These are phyloP conservation scores for Xylota sylvarum DNA, from an alignment of 2,888 invertebrate species.

Conservation along the genomic window DNA sequence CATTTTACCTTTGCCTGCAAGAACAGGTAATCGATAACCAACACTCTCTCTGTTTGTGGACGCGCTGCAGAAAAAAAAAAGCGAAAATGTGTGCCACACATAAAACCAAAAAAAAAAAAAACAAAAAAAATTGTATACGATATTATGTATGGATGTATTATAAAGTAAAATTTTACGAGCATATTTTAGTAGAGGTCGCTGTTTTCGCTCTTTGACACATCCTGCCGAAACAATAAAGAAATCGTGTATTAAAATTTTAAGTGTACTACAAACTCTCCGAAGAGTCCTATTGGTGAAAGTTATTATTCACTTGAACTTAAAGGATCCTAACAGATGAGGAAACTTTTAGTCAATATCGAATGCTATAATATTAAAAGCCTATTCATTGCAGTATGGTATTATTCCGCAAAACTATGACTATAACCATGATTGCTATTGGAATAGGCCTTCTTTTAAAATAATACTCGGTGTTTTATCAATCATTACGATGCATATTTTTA, in stretches of 20 bases:
- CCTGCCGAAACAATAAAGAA: slow-evolving; percentile 52
- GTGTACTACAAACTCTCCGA: slow-evolving; percentile 22
- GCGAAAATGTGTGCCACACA: slow-evolving; percentile 54
- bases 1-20: slow-evolving; percentile 45
- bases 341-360: neutral
- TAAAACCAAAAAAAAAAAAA: slow-evolving; percentile 47
- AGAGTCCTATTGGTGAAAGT: slow-evolving; percentile 32
- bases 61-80: neutral
- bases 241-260: slow-evolving; percentile 47
- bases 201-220: slow-evolving; percentile 63
- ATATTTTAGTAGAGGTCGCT: slow-evolving; percentile 49
- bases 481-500: too few species aligned
- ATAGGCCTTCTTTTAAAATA: too few species aligned
- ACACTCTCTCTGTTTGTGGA: slow-evolving; percentile 31
- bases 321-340: neutral
- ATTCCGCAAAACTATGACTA: neutral
- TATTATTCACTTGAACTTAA: slow-evolving; percentile 19
- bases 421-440: too few species aligned
- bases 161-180: slow-evolving; percentile 52
- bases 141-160: slow-evolving; percentile 17
- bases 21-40: slow-evolving; percentile 54
- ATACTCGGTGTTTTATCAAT: too few species aligned
- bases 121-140: slow-evolving; percentile 30
- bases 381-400: neutral
- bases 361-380: slow-evolving; percentile 12